Percentiles rank a stretch among this genome's conserved stretches.
Evolutionary conservation across 2,113 vertebrate species (phyloP).

Genomic region (Phrynosoma blainvillii): DNA sequence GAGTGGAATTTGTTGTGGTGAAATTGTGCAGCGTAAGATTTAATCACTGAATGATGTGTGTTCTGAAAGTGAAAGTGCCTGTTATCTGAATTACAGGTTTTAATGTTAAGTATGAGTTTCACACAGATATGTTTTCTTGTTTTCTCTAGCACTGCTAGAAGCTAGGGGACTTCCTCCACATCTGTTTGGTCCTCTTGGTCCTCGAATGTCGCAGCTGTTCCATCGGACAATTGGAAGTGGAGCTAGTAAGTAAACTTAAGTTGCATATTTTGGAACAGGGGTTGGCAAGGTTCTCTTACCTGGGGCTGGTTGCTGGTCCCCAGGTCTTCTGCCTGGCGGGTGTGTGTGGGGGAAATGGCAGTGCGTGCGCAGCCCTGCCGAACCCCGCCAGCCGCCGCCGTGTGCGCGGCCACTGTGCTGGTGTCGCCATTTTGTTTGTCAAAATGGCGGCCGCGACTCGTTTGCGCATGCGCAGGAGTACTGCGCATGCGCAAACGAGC

Average conservation of each 20-base stretch:
- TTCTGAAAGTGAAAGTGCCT: not conserved
- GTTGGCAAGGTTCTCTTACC: no score
- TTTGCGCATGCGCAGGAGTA: no score
- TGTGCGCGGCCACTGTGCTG: no score
- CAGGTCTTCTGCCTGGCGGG: no score
- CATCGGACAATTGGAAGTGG: constrained; percentile 99
- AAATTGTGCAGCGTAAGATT: not conserved
- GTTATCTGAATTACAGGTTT: not conserved
- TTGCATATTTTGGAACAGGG: constrained; percentile 60
- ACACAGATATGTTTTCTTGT: constrained; percentile 18
- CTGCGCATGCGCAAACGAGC: no score
- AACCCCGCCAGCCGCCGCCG: no score
- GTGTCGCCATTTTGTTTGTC: no score
- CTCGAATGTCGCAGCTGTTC: constrained; percentile 99
- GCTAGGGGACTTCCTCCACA: constrained; percentile 98
- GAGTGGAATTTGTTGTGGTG: not conserved
- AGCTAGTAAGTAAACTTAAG: constrained; percentile 89
- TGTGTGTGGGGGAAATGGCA: no score
- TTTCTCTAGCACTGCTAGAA: constrained; percentile 90
- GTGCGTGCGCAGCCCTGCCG: no score
- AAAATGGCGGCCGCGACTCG: no score
- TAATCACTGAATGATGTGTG: not conserved
- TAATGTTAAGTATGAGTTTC: not conserved
- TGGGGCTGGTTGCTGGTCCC: no score
- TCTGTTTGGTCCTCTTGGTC: constrained; percentile 97